Evolutionary conservation across 2,113 vertebrate species (phyloP).

Genomic region (Sinocyclocheilus grahami): DNA sequence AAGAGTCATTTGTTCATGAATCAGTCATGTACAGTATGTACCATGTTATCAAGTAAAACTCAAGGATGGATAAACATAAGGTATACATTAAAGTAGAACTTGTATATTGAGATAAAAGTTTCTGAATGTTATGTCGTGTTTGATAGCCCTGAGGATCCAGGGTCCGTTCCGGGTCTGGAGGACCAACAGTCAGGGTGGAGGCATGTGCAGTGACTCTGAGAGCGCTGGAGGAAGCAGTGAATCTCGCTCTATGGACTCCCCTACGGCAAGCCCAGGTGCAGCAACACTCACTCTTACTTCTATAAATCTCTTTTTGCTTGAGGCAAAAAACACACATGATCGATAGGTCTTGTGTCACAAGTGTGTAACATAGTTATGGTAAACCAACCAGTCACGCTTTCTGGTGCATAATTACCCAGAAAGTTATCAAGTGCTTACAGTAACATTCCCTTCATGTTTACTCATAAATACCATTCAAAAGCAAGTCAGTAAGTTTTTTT

Average conservation of each 20-base stretch:
- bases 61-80: neutral
- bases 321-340: slow-evolving; percentile 12
- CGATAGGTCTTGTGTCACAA: slow-evolving; percentile 39
- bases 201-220: slow-evolving; percentile 97
- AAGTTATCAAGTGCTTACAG: neutral
- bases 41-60: neutral
- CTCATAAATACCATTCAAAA: neutral
- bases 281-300: neutral
- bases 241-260: slow-evolving; percentile 94
- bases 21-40: neutral
- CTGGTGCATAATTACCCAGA: slow-evolving; percentile 39
- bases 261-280: slow-evolving; percentile 94
- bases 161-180: slow-evolving; percentile 84
- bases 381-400: slow-evolving; percentile 30
- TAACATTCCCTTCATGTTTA: neutral
- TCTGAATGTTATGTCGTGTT: slow-evolving; percentile 15
- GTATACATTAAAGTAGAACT: neutral
- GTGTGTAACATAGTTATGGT: neutral
- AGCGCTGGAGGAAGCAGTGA: slow-evolving; percentile 97
- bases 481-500: slow-evolving; percentile 50
- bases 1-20: neutral
- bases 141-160: slow-evolving; percentile 78
- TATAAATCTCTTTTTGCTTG: slow-evolving; percentile 20
- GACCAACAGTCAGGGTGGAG: slow-evolving; percentile 82
- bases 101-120: no score